Evolutionary conservation across 2,113 vertebrate genomes (phyloP), one percentile per base, ranked within the genome.

Genomic region (Acrocephalus kingi): DNA sequence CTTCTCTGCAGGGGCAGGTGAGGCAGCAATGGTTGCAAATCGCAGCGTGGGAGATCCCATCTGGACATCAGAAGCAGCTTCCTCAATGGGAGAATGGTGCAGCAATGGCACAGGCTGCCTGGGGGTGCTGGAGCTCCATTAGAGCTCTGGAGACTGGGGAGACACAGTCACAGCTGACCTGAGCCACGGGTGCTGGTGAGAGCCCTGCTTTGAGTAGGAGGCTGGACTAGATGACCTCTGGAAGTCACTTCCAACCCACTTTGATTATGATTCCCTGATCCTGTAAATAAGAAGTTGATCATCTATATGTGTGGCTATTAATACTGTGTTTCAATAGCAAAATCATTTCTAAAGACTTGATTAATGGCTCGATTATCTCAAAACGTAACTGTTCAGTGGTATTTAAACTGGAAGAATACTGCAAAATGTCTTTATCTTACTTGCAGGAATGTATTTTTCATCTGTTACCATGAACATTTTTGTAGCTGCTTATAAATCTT

Each of bases 401-500:
- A 46, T 83, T 95, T 66, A 78, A 75, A 81, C 43, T 55, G 43
- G 41, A 90, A 21, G 6, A 80, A 31, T 67, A 67, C 9, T 15
- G 72, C 33, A 77, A 86, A 92, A 71, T 31, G 8, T 71, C 75
- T 87, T 88, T 45, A 79, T 83, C 46, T 24, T 51, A 46, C 11
- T 81, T 87, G 7, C 45, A 84, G 61, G 28, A 89, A 9, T 39
- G 19, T n/a, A 72, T 94, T 84, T 63, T 20, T 77, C 31, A 49
- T 63, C 49, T 84, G 11, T 20, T 90, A 64, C 35, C 7, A 56
- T 23, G 15, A 74, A 43, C 21, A 13, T 80, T 90, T 93, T 88
- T 67, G 41, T 85, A 83, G 31, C 21, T 94, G 51, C n/a, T 88
- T 80, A 35, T 69, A 77, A 93, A 76, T 83, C 13, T 55, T 83